Evolutionary conservation across 2,113 vertebrate species (phyloP).

Genomic region (Geococcyx californianus): DNA sequence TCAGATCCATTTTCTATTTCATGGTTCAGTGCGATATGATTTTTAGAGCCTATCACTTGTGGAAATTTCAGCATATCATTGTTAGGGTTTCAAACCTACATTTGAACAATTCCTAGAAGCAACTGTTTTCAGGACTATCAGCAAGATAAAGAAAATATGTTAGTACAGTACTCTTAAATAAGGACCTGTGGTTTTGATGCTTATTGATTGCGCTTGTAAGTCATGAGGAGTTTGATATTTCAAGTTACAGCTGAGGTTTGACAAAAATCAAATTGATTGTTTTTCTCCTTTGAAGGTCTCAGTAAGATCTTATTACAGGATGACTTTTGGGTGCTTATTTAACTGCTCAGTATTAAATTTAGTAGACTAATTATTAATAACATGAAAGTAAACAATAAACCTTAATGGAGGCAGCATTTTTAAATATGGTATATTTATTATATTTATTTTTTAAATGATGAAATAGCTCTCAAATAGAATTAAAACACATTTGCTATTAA

Average conservation of each 20-base stretch:
- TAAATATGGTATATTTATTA: background rate
- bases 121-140: background rate
- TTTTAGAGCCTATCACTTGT: background rate
- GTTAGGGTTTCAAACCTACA: constrained; percentile 2
- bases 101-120: constrained; percentile 5
- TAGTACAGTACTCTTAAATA: background rate
- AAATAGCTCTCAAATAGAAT: background rate
- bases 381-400: background rate
- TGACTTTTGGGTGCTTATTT: background rate
- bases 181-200: background rate
- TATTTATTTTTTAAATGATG: background rate
- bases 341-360: background rate
- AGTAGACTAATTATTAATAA: background rate
- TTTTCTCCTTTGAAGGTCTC: background rate
- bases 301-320: background rate
- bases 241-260: background rate
- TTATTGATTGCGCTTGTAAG: background rate
- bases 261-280: constrained; percentile 6
- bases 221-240: background rate
- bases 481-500: background rate
- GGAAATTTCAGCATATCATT: background rate
- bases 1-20: constrained; percentile 34
- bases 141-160: background rate
- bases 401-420: background rate
- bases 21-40: constrained; percentile 6